A percentile compares a stretch with the other conserved stretches of the same genome.
phyloP scores from a whole-genome alignment of 2,797 vertebrate genomes.

The Liparis tanakae region DNA sequence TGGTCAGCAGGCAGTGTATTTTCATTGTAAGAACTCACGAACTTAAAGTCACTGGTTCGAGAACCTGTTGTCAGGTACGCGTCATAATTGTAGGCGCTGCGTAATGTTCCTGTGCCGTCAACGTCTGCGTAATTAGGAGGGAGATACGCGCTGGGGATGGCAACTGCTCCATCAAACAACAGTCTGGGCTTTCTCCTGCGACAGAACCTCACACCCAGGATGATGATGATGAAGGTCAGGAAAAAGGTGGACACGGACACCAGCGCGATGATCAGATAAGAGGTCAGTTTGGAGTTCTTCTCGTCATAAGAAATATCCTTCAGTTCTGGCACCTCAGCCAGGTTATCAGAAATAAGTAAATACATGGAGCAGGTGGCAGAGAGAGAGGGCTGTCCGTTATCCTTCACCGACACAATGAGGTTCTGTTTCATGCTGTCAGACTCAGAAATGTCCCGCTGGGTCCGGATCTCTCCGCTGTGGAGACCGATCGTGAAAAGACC shows the following conservation, averaged over 20 bases:
- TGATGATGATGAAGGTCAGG: slow-evolving; percentile 56
- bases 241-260: slow-evolving; percentile 79
- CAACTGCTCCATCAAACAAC: slow-evolving; percentile 59
- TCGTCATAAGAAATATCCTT: slow-evolving; percentile 44
- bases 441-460: slow-evolving; percentile 66
- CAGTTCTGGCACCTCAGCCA: slow-evolving; percentile 61
- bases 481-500: slow-evolving; percentile 74
- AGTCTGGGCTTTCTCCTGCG: slow-evolving; percentile 33
- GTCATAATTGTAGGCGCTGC: slow-evolving; percentile 58
- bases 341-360: slow-evolving; percentile 57
- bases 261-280: slow-evolving; percentile 62
- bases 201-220: slow-evolving; percentile 61
- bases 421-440: slow-evolving; percentile 77
- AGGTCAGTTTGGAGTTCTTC: slow-evolving; percentile 50
- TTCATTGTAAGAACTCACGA: slow-evolving; percentile 57
- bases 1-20: slow-evolving; percentile 56
- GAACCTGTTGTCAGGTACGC: slow-evolving; percentile 70
- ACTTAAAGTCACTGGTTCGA: slow-evolving; percentile 71
- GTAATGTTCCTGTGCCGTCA: slow-evolving; percentile 69
- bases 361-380: slow-evolving; percentile 53
- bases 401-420: slow-evolving; percentile 74
- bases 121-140: slow-evolving; percentile 78
- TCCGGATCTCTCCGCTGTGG: slow-evolving; percentile 38
- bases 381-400: slow-evolving; percentile 70
- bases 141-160: slow-evolving; percentile 68